phyloP scores from a whole-genome alignment of 2,113 vertebrate genomes.

The Aphyosemion australe region DNA sequence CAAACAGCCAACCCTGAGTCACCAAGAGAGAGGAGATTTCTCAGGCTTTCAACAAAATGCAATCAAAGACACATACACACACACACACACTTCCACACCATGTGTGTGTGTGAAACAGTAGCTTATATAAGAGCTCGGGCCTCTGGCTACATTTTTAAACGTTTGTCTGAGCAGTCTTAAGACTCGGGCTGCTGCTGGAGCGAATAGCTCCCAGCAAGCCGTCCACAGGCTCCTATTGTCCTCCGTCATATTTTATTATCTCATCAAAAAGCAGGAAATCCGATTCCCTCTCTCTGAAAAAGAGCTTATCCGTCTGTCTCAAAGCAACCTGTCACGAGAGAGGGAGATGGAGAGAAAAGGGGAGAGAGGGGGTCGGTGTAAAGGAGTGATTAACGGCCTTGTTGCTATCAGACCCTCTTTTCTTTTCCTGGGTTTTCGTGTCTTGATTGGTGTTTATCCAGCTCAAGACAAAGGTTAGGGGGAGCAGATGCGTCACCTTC shows the following conservation, averaged over 20 bases:
- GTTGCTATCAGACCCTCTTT: slow-evolving; percentile 51
- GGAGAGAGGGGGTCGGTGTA: slow-evolving; percentile 47
- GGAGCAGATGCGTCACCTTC: slow-evolving; percentile 32
- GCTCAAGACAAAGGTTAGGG: slow-evolving; percentile 33
- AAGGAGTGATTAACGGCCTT: slow-evolving; percentile 74
- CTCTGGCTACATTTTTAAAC: slow-evolving; percentile 73
- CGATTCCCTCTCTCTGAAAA: slow-evolving; percentile 77
- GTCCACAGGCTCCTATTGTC: slow-evolving; percentile 75
- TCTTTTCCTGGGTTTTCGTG: slow-evolving; percentile 14
- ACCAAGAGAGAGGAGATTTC: slow-evolving; percentile 70
- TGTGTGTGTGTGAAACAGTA: slow-evolving; percentile 68
- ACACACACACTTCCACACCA: background rate
- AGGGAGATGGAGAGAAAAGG: slow-evolving; percentile 60
- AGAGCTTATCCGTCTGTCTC: slow-evolving; percentile 79
- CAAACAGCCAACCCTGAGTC: slow-evolving; percentile 74
- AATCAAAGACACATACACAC: slow-evolving; percentile 36
- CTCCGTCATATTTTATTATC: slow-evolving; percentile 80
- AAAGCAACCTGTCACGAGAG: slow-evolving; percentile 76
- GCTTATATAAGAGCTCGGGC: slow-evolving; percentile 57
- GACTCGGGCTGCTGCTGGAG: slow-evolving; percentile 53
- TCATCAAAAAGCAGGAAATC: slow-evolving; percentile 82
- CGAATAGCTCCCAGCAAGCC: slow-evolving; percentile 73
- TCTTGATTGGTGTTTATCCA: slow-evolving; percentile 45
- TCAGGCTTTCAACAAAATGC: slow-evolving; percentile 67
- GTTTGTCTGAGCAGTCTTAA: slow-evolving; percentile 74